A percentile compares a stretch with the other conserved stretches of the same genome.
Evolutionary conservation across 2,888 invertebrate genomes (phyloP).

Genomic region (Ptychoptera albimana): DNA sequence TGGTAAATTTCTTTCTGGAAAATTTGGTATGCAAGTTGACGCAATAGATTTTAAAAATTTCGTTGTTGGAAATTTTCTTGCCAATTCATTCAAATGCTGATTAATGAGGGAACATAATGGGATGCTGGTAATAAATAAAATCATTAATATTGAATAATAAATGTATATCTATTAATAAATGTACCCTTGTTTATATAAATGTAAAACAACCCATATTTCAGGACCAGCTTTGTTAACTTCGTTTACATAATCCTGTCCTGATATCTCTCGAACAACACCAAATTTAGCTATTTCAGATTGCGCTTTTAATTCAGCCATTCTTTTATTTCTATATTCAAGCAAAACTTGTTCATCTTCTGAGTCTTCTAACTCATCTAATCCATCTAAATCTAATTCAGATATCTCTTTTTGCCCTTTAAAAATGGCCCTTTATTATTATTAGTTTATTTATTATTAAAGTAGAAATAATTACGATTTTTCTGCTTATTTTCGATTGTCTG

Average conservation of each 20-base stretch:
- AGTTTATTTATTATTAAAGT: too few species aligned
- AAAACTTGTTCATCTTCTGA: slow-evolving; percentile 90
- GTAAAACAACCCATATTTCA: slow-evolving; percentile 87
- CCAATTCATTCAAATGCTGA: slow-evolving; percentile 60
- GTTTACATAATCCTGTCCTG: slow-evolving; percentile 78
- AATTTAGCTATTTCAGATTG: slow-evolving; percentile 57
- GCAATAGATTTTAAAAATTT: slow-evolving; percentile 89
- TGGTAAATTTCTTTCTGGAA: slow-evolving; percentile 86
- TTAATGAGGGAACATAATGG: slow-evolving; percentile 81
- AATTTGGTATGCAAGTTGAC: slow-evolving; percentile 90
- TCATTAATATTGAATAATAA: too few species aligned
- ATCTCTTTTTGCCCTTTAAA: slow-evolving; percentile 49
- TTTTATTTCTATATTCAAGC: slow-evolving; percentile 64
- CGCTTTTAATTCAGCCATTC: slow-evolving; percentile 74
- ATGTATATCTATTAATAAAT: slow-evolving; percentile 4
- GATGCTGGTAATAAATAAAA: slow-evolving; percentile 38
- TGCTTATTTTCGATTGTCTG: slow-evolving; percentile 52
- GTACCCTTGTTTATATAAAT: slow-evolving; percentile 78
- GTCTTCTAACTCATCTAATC: slow-evolving; percentile 86
- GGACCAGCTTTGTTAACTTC: slow-evolving; percentile 92
- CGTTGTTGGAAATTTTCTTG: slow-evolving; percentile 66
- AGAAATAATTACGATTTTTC: slow-evolving; percentile 20
- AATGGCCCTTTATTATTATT: too few species aligned
- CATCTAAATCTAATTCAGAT: slow-evolving; percentile 67
- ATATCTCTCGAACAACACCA: slow-evolving; percentile 77